Evolutionary conservation across 2,888 invertebrate species (phyloP), one percentile per base, ranked within the genome.

Genomic region (Amblyteles armatorius): DNA sequence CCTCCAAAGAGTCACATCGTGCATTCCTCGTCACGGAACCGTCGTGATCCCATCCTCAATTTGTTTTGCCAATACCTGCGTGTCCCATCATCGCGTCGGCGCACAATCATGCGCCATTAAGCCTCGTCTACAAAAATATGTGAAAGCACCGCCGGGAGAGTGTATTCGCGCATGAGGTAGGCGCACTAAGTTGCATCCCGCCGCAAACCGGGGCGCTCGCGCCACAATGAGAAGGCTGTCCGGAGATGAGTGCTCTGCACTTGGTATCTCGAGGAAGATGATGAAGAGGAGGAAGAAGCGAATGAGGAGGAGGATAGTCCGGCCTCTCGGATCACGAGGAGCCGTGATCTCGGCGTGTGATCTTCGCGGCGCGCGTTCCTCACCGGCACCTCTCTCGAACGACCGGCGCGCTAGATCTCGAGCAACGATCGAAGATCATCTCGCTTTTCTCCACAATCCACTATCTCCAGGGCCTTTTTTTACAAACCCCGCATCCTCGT

Each of bases 61-160:
- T 63, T 33, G 16, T 63, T 63, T 63, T 33, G n/a, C 60, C 60
- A 63, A 63, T 63, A 3, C 33, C 33, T 16, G 29, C 60, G 29
- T 29, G 60, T 29, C 29, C 60, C 60, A n/a, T 63, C 60, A n/a
- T 52, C 36, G n/a, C 89, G 90, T 90, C 87, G 91, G 87, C 90
- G 87, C 90, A 90, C 90, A 90, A 91, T 91, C 91, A 90, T 88
- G 86, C 88, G 87, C 89, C 88, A 91, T 91, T 90, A 91, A 72
- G 87, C 84, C 79, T 76, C 67, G 91, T 91, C 90, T 90, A 86
- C 83, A 91, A 91, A 91, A 91, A 90, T 89, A 33, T 67, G 83
- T 86, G 86, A 87, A 89, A 86, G 87, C 89, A 79, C 87, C 73
- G 88, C 26, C 82, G 77, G 63, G 76, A 83, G 84, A 67, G 83